A percentile compares a stretch with the other conserved stretches of the same genome.
phyloP scores from a whole-genome alignment of 2,113 vertebrate genomes.

The Coreoperca whiteheadi region DNA sequence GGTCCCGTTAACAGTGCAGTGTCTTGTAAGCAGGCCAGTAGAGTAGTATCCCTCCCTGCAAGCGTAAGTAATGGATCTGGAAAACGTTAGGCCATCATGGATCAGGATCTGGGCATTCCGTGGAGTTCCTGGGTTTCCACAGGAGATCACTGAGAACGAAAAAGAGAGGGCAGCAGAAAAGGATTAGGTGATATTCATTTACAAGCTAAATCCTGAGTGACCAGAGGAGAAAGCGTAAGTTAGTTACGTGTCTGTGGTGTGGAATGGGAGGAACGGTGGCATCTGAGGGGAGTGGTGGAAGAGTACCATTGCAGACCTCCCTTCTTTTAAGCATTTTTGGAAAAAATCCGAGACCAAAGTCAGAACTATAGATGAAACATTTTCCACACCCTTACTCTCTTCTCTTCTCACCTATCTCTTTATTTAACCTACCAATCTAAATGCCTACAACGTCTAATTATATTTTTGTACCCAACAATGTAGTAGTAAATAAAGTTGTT shows the following conservation, averaged over 20 bases:
- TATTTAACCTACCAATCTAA: neutral
- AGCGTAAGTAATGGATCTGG: constrained; percentile 92
- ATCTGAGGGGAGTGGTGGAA: too few relatives aligned
- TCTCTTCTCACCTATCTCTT: constrained; percentile 9
- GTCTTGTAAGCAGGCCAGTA: constrained; percentile 92
- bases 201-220: neutral
- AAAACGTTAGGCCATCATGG: constrained; percentile 93
- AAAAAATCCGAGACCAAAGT: constrained; percentile 5
- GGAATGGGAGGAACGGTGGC: too few relatives aligned
- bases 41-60: constrained; percentile 96
- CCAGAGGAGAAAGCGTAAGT: neutral
- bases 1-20: constrained; percentile 95
- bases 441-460: neutral
- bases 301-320: neutral
- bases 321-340: neutral
- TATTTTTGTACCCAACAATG: neutral
- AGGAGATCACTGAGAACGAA: constrained; percentile 89
- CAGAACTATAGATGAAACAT: constrained; percentile 34
- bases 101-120: constrained; percentile 90
- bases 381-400: neutral
- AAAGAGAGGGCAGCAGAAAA: constrained; percentile 5
- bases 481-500: neutral
- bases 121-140: constrained; percentile 96
- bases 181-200: neutral
- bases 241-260: neutral